Base-by-base conservation (phyloP, 2,888 invertebrate genomes). In the Campaea margaritaria region DNA sequence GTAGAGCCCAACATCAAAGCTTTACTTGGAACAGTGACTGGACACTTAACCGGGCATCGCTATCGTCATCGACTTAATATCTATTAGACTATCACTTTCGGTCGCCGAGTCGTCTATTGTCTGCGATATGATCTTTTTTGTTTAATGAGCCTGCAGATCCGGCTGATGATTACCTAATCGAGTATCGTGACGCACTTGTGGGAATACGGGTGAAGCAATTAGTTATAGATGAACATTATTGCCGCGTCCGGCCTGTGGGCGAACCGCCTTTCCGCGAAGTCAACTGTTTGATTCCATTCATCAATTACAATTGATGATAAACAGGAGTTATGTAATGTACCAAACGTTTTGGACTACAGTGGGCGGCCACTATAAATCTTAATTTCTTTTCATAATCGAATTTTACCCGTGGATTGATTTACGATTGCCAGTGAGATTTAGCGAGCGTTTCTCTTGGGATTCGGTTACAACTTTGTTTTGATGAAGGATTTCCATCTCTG, bases 51-150 rank as follows among this genome's bases (percentile, higher is more conserved):
- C 67, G 68, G 70, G 71, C 78, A 79, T 76, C 73, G 76, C 80
- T 78, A 83, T 81, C 83, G 81, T 83, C 87, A 83, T 85, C 73
- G 76, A 72, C 80, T 81, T 79, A 78, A 84, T 87, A 85, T 88
- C 85, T 86, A 83, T 85, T 82, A 84, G 77, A 87, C 87, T 90
- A 91, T 89, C 89, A 89, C 90, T 90, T 89, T 89, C 85, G 76
- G 88, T 85, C 87, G 83, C 78, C 79, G 85, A 86, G 85, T 87
- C 82, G 80, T 83, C 85, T 85, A 88, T 90, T 89, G 90, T 90
- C 78, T 75, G 80, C 72, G 87, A 89, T 89, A 86, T 83, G 81
- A 90, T 89, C 88, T 82, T 85, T 86, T 87, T 81, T 75, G 76
- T 82, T 84, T 90, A 89, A 90, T 89, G 86, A 86, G 82, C 80